Percentiles rank a stretch among this genome's conserved stretches.
Evolutionary conservation across 2,113 vertebrate species (phyloP).

Genomic region (Litocranius walleri): DNA sequence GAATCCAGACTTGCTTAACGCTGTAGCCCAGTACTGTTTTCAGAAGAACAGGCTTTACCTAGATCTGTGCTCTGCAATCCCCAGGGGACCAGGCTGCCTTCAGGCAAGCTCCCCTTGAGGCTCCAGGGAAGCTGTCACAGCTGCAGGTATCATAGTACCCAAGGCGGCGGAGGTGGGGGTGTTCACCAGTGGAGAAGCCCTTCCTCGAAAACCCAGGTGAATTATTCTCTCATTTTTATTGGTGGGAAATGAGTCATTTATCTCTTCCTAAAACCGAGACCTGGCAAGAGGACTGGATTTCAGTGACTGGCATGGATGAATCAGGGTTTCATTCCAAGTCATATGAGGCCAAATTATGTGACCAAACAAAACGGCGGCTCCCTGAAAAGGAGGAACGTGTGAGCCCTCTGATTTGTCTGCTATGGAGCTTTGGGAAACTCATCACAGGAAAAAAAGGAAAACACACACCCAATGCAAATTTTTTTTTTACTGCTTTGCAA

Average conservation of each 20-base stretch:
- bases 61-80: neutral
- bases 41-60: neutral
- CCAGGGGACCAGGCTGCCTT: neutral
- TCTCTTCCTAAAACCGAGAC: neutral
- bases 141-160: neutral
- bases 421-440: neutral
- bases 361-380: neutral
- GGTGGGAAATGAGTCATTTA: neutral
- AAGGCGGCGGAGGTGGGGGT: accelerated
- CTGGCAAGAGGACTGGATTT: neutral
- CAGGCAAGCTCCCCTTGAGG: neutral
- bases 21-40: neutral
- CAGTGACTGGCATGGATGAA: neutral
- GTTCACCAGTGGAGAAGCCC: neutral
- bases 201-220: conserved; percentile 12
- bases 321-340: conserved; percentile 14
- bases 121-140: neutral
- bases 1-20: neutral
- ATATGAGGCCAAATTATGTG: neutral
- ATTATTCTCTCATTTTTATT: neutral
- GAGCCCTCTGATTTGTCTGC: neutral
- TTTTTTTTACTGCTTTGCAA: neutral
- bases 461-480: neutral
- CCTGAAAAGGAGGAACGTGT: neutral
- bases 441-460: neutral